Base-by-base conservation (phyloP, 1,140 invertebrate species). In the Drepana arcuata region DNA sequence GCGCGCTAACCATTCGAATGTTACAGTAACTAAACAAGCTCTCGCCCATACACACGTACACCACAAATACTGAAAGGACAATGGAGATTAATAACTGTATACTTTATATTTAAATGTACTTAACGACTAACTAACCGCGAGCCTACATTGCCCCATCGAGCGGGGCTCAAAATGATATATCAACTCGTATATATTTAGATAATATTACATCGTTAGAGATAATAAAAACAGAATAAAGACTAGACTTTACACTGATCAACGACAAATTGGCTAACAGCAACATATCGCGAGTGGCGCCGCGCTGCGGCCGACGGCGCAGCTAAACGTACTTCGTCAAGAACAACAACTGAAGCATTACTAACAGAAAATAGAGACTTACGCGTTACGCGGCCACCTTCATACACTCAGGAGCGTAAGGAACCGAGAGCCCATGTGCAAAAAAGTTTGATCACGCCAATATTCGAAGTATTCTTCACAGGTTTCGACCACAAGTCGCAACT, bases 161-260 rank as follows among this genome's bases (percentile, higher is more conserved):
- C 27, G 54, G 54, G 55, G 61, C 59, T 45, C 64, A 39, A 65
- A 69, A 59, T 74, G 69, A 74, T 77, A 77, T 77, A 81, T 81
- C 70, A 69, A 66, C 75, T 69, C 70, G 63, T 74, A 70, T 66
- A 72, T 73, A 74, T 72, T 65, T 63, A 66, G 58, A 61, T 56
- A 60, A 63, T 65, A 70, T 58, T 60, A 69, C 62, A 77, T 71
- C 60, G 57, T 74, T 75, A 74, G 58, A 73, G 62, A 69, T 56
- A 60, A 78, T 73, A 77, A 79, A 78, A 81, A 81, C 77, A 78
- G 73, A 48, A 75, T 79, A 77, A 78, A 83, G 82, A 84, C 82
- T 84, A 84, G 82, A 84, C 79, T 81, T 81, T 83, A 84, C 82
- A 84, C 79, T 81, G 81, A 81, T 71, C 65, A 83, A 80, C 67